Conservation (phyloP, 2,888 invertebrate species). For the Parochlus steinenii region DNA sequence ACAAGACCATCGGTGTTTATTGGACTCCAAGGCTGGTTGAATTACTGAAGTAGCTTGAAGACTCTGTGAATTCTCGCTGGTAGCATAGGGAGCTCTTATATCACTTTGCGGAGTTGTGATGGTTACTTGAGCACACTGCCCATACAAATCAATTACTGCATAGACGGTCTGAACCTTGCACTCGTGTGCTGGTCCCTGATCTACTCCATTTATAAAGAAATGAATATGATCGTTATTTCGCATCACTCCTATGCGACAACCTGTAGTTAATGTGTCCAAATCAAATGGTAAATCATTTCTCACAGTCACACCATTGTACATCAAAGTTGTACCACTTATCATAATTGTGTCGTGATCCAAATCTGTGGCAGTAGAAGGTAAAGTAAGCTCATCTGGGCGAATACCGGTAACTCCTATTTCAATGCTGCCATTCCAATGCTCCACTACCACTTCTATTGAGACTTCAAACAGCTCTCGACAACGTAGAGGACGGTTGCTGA, state of each 20-base stretch:
- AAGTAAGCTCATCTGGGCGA: slow-evolving; percentile 75
- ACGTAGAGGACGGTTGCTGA: slow-evolving; percentile 71
- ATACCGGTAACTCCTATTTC: slow-evolving; percentile 78
- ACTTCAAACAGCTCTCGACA: slow-evolving; percentile 89
- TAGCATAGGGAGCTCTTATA: slow-evolving; percentile 28
- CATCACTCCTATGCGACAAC: slow-evolving; percentile 76
- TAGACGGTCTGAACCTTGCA: slow-evolving; percentile 66
- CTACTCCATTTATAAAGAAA: slow-evolving; percentile 72
- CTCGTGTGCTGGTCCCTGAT: slow-evolving; percentile 71
- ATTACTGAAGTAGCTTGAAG: slow-evolving; percentile 38
- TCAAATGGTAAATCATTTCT: slow-evolving; percentile 74
- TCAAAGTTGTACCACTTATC: slow-evolving; percentile 78
- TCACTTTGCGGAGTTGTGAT: slow-evolving; percentile 24
- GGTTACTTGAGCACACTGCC: slow-evolving; percentile 82
- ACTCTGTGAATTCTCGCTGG: slow-evolving; percentile 36
- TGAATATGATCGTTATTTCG: slow-evolving; percentile 71
- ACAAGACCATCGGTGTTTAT: slow-evolving; percentile 28
- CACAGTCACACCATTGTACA: slow-evolving; percentile 76
- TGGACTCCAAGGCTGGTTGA: slow-evolving; percentile 33
- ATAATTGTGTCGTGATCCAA: slow-evolving; percentile 85
- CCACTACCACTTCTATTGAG: slow-evolving; percentile 75
- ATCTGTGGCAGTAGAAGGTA: slow-evolving; percentile 82
- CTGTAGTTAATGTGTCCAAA: slow-evolving; percentile 61
- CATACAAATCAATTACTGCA: slow-evolving; percentile 89
- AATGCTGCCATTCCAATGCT: slow-evolving; percentile 84